Percentiles rank a stretch among this genome's conserved stretches.
Evolutionary conservation across 2,797 vertebrate genomes (phyloP).

Genomic region (Rhincodon typus): DNA sequence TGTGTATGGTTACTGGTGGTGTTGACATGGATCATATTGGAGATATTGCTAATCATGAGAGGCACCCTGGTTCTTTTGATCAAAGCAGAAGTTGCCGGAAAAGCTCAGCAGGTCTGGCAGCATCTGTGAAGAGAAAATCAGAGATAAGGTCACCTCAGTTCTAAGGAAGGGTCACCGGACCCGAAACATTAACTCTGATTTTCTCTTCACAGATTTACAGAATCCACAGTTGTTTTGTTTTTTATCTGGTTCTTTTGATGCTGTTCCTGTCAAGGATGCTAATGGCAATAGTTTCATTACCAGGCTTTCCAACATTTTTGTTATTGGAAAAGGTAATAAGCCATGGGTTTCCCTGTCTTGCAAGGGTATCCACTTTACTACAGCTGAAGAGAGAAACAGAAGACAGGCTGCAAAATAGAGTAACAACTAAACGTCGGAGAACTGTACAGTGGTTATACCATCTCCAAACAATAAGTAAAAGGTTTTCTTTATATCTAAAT

Average conservation of each 20-base stretch:
- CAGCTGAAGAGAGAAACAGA: conserved; percentile 97
- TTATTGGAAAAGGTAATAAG: conserved; percentile 97
- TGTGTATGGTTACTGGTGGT: conserved; percentile 96
- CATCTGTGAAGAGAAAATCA: too few species aligned
- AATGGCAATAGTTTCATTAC: conserved; percentile 92
- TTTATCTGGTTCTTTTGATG: conserved; percentile 80
- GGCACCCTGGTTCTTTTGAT: conserved; percentile 56
- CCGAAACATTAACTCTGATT: too few species aligned
- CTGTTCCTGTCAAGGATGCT: conserved; percentile 92
- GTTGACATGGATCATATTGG: conserved; percentile 95
- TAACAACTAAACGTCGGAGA: conserved; percentile 65
- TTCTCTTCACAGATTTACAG: too few species aligned
- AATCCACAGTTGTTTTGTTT: too few species aligned
- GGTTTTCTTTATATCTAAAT: not conserved
- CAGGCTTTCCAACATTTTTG: conserved; percentile 91
- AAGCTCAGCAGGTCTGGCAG: too few species aligned
- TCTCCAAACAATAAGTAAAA: not conserved
- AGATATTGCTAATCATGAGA: conserved; percentile 92
- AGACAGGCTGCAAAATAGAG: conserved; percentile 89
- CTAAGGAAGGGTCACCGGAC: too few species aligned
- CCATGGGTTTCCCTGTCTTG: conserved; percentile 91
- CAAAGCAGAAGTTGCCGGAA: too few species aligned
- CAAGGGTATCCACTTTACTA: conserved; percentile 94
- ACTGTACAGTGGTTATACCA: not conserved
- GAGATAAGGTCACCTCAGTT: too few species aligned